Percentiles rank a stretch among this genome's conserved stretches.
Conservation (phyloP, 92 coral and sea anemone genomes). For the Siderastrea radians region DNA sequence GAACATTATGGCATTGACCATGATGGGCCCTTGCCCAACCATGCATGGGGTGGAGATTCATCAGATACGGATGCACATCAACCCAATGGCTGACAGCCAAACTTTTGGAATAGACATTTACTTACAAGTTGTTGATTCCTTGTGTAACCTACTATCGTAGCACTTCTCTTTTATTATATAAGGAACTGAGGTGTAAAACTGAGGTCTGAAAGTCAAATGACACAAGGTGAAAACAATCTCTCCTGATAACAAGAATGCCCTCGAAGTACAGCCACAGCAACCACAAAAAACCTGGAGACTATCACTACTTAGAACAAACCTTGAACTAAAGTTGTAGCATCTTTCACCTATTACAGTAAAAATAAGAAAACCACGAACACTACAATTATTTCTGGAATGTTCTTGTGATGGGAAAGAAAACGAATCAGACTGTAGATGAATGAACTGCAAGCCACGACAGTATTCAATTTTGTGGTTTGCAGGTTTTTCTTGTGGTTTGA, state of each 20-base stretch:
- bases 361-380: too few species aligned
- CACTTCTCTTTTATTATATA: neutral
- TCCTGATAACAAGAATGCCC: neutral
- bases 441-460: too few species aligned
- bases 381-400: neutral
- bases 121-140: conserved; percentile 36
- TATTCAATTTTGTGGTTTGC: too few species aligned
- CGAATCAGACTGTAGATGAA: too few species aligned
- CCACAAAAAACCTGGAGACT: too few species aligned
- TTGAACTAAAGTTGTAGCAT: too few species aligned
- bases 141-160: conserved; percentile 12
- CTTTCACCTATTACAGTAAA: too few species aligned
- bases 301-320: too few species aligned
- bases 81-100: conserved; percentile 54
- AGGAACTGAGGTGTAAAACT: neutral
- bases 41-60: conserved; percentile 29
- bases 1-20: conserved; percentile 62
- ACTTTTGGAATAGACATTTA: conserved; percentile 71
- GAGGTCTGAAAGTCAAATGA: neutral
- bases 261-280: too few species aligned
- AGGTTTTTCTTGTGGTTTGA: too few species aligned
- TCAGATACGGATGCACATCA: conserved; percentile 8
- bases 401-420: neutral
- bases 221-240: conserved; percentile 10
- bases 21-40: conserved; percentile 55